Percentiles rank a stretch among this genome's conserved stretches.
Conservation (phyloP, 2,888 invertebrate genomes). For the Drosophila limbata region DNA sequence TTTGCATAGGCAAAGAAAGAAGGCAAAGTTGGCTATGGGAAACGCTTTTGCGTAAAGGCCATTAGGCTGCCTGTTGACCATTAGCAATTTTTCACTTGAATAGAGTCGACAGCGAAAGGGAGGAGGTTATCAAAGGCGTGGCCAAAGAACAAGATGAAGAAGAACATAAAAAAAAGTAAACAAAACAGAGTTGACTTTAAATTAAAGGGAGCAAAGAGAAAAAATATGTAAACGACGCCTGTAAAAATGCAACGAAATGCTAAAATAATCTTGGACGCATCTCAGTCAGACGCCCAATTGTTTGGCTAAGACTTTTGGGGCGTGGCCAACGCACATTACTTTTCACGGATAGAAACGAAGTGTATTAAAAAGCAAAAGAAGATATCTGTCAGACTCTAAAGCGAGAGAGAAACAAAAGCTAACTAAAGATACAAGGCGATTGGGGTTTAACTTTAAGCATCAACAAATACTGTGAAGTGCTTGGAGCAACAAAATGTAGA, state of each 20-base stretch:
- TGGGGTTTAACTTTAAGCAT: constrained; percentile 43
- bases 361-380: constrained; percentile 19
- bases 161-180: not conserved
- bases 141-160: constrained; percentile 1
- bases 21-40: constrained; percentile 25
- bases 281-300: constrained; percentile 22
- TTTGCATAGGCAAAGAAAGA: not conserved
- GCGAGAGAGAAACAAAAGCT: constrained; percentile 33
- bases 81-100: constrained; percentile 78
- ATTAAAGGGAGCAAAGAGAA: constrained; percentile 3
- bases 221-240: not conserved
- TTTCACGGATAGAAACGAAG: constrained; percentile 5
- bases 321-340: constrained; percentile 25
- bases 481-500: constrained; percentile 4
- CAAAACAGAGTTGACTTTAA: constrained; percentile 1
- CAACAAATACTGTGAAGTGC: not conserved
- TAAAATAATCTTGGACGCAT: constrained; percentile 19
- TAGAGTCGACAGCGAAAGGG: constrained; percentile 59
- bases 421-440: constrained; percentile 43
- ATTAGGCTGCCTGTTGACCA: constrained; percentile 53
- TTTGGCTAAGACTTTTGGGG: constrained; percentile 11
- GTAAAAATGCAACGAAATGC: constrained; percentile 13
- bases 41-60: constrained; percentile 35
- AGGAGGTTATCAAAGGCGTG: constrained; percentile 56
- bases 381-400: constrained; percentile 35